phyloP scores from a whole-genome alignment of 2,797 vertebrate species.

The Coccyzus lansbergi region DNA sequence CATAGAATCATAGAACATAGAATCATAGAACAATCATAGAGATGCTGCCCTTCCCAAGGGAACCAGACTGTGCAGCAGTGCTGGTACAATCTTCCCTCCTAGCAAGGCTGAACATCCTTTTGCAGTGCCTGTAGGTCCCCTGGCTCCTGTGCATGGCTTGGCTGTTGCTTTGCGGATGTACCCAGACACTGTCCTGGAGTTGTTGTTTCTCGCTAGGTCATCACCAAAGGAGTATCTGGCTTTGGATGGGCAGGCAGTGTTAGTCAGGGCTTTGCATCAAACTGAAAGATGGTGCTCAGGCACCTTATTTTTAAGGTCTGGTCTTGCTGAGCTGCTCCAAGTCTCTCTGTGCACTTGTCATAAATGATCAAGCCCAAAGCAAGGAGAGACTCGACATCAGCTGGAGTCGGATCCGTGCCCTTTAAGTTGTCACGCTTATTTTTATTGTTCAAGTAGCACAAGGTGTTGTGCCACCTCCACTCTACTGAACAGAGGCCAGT shows the following conservation, averaged over 20 bases:
- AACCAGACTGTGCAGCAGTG: neutral
- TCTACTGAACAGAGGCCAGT: neutral
- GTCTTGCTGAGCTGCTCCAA: neutral
- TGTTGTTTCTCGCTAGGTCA: neutral
- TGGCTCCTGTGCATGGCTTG: fast-evolving
- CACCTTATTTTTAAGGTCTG: neutral
- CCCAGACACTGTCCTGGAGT: neutral
- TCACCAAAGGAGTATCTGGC: neutral
- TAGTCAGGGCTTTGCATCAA: neutral
- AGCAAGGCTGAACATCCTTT: neutral
- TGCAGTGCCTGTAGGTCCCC: neutral
- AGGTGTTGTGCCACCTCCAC: constrained; percentile 14
- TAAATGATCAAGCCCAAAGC: neutral
- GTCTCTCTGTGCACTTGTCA: neutral
- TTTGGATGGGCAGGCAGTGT: neutral
- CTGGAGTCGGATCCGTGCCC: neutral
- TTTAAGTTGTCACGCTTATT: neutral
- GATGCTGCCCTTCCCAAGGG: neutral
- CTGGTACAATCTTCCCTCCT: neutral
- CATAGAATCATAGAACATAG: too few species aligned
- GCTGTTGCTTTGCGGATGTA: neutral
- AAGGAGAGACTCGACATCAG: fast-evolving
- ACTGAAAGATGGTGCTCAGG: neutral
- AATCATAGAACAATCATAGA: too few species aligned
- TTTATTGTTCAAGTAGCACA: neutral